These are phyloP conservation scores for Corythaixoides concolor DNA, from an alignment of 2,113 vertebrate genomes.

Conservation along the genomic window DNA sequence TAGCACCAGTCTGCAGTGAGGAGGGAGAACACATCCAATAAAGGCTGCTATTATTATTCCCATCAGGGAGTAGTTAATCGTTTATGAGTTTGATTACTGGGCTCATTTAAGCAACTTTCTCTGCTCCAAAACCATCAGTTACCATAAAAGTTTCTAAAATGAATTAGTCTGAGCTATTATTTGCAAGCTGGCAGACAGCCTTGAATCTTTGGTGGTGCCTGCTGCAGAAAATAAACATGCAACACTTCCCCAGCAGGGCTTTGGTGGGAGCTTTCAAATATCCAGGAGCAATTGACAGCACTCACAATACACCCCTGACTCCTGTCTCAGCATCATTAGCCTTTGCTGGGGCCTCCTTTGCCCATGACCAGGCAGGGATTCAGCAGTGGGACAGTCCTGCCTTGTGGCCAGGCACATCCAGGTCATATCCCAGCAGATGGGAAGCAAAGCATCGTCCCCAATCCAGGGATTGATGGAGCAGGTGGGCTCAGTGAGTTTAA, in stretches of 20 bases:
- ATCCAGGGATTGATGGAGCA: rapidly evolving
- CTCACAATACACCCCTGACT: neutral
- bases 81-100: conserved; percentile 5
- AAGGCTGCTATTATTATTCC: neutral
- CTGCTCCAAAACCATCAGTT: neutral
- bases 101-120: conserved; percentile 15
- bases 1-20: neutral
- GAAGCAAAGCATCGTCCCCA: neutral
- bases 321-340: neutral
- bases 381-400: neutral
- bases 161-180: neutral
- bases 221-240: neutral
- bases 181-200: neutral
- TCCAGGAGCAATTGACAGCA: rapidly evolving
- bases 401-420: neutral
- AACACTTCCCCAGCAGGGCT: neutral
- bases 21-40: neutral
- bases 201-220: neutral
- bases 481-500: neutral
- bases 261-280: neutral
- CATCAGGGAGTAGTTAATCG: neutral
- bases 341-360: neutral
- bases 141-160: conserved; percentile 5
- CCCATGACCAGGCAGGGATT: neutral
- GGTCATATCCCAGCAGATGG: neutral